Evolutionary conservation across 2,888 invertebrate species (phyloP).

Genomic region (Dryadula phaetusa): DNA sequence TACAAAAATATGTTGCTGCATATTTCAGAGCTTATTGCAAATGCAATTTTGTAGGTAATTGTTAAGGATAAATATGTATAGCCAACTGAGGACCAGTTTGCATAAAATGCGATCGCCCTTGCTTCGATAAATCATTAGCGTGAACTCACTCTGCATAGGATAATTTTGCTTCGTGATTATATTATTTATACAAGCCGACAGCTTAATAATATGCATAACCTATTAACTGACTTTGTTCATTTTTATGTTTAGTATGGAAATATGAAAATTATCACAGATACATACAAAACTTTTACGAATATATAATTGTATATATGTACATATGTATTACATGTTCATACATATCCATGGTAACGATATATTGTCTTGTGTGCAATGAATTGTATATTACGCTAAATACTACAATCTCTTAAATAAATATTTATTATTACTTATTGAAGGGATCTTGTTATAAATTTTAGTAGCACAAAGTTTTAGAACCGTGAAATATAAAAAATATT

Average conservation of each 20-base stretch:
- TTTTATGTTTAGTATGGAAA: neutral
- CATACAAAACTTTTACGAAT: no score
- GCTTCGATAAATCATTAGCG: conserved; percentile 35
- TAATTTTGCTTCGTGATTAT: conserved; percentile 36
- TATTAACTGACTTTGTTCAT: conserved; percentile 20
- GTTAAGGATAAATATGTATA: conserved; percentile 35
- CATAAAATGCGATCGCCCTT: conserved; percentile 34
- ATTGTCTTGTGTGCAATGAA: neutral
- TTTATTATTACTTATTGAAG: neutral
- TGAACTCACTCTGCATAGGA: conserved; percentile 29
- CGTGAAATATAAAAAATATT: neutral
- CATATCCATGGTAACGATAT: neutral
- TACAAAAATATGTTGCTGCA: conserved; percentile 21
- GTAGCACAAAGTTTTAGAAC: neutral
- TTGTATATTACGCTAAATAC: neutral
- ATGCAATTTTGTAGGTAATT: conserved; percentile 37
- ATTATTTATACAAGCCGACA: conserved; percentile 36
- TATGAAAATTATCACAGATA: neutral
- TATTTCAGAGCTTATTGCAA: conserved; percentile 26
- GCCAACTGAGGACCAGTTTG: conserved; percentile 32
- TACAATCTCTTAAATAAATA: no score
- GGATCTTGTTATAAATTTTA: neutral
- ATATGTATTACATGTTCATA: no score
- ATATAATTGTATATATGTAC: no score
- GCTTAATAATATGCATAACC: conserved; percentile 29